Base-by-base conservation (phyloP, 2,797 vertebrate species). In the Denticeps clupeoides region DNA sequence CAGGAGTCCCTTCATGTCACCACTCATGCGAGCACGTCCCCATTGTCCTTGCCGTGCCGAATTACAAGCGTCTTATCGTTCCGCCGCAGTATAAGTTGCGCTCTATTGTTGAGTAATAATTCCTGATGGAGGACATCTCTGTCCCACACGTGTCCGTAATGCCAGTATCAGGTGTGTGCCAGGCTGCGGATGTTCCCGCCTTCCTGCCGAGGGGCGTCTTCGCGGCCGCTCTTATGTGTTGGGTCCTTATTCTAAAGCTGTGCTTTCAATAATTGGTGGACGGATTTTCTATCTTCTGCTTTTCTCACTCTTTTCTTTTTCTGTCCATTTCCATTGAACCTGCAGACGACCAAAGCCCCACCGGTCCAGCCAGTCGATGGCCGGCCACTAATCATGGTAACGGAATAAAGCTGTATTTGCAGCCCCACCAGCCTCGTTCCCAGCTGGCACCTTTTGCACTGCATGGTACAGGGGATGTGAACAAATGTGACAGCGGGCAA, bases 341-440 rank as follows among this genome's bases (percentile, higher is more conserved):
- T 78, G n/a, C 81, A 86, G 82, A 81, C 80, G 81, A 86, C 79
- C 80, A 85, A 78, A 84, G 78, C 54, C 80, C 81, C 49, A 78
- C 80, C 74, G 83, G 83, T 78, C 77, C 84, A 72, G 61, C 58
- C 63, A 78, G 79, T 76, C 72, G 81, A 71, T 86, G 81, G 82
- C 77, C 82, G 16, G 79, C 74, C 80, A 80, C 76, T 78, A 83
- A 78, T 73, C 77, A 81, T 81, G 84, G 82, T 82, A 84, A 81
- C 73, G 65, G 70, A 78, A 81, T 73, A 59, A 79, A 81, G 74
- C 71, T 76, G 66, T 77, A 67, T 51, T 55, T 76, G 68, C 63
- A 50, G 48, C 45, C 71, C 25, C 32, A 31, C 11, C 40, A n/a
- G n/a, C 19, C 38, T n/a, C 26, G 3, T 28, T 6, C 5, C 21